Evolutionary conservation across 2,797 vertebrate genomes (phyloP).

Genomic region (Ctenopoma multispine): DNA sequence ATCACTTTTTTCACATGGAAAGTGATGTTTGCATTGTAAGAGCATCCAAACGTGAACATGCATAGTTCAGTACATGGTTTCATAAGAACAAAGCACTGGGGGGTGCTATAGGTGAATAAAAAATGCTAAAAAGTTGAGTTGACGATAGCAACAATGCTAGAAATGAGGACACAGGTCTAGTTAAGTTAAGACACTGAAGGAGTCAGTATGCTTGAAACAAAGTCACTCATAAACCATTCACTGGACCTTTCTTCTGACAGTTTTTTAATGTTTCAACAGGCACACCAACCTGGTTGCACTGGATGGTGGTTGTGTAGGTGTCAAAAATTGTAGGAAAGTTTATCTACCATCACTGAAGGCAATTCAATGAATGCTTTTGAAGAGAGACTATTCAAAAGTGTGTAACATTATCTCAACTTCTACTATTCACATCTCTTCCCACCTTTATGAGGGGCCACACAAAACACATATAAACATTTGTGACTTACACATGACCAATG

Average conservation of each 20-base stretch:
- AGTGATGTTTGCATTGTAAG: conserved; percentile 24
- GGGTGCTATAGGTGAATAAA: conserved; percentile 40
- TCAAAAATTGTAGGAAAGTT: background rate
- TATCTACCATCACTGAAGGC: background rate
- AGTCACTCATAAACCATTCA: background rate
- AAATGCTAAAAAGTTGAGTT: conserved; percentile 10
- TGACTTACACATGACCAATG: background rate
- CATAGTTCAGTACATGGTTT: conserved; percentile 51
- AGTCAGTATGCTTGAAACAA: conserved; percentile 37
- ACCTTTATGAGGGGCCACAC: no score
- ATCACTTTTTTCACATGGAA: background rate
- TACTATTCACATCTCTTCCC: no score
- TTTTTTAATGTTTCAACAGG: background rate
- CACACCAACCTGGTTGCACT: background rate
- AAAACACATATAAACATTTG: background rate
- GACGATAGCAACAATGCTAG: conserved; percentile 1
- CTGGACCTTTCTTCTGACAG: background rate
- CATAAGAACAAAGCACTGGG: conserved; percentile 41
- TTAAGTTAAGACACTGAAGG: conserved; percentile 18
- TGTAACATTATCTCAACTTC: no score
- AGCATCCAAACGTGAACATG: conserved; percentile 54
- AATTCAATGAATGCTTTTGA: background rate
- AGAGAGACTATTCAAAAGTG: background rate
- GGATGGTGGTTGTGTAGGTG: background rate
- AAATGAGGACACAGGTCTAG: background rate